phyloP scores from a whole-genome alignment of 2,888 invertebrate species.

The Odontomyia ornata region DNA sequence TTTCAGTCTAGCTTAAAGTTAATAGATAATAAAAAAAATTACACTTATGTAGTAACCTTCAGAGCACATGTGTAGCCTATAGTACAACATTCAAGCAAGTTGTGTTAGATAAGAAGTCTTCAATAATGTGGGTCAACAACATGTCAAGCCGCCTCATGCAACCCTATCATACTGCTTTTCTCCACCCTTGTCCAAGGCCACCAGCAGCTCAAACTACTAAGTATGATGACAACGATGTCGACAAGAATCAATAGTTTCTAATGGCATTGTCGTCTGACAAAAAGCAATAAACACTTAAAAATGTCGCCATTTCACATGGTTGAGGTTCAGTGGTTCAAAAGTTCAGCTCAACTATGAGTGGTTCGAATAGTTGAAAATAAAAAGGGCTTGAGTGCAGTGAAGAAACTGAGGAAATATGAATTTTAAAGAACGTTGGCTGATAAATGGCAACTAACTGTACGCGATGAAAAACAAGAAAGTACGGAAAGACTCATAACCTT shows the following conservation, averaged over 20 bases:
- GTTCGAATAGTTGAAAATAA: constrained; percentile 8
- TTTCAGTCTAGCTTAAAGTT: too few species aligned
- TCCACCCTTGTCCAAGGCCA: constrained; percentile 4
- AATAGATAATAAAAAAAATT: too few species aligned
- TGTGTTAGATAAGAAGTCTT: neutral
- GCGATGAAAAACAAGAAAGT: neutral
- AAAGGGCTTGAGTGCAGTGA: neutral
- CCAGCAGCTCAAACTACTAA: neutral
- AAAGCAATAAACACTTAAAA: constrained; percentile 30
- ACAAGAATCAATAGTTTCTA: constrained; percentile 21
- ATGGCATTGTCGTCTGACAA: constrained; percentile 23
- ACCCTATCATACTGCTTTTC: neutral
- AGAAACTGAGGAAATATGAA: neutral
- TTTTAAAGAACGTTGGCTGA: neutral
- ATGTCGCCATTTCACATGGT: constrained; percentile 30
- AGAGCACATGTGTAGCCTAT: too few species aligned
- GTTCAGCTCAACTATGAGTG: neutral
- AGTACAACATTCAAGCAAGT: too few species aligned
- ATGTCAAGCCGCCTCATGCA: constrained; percentile 15
- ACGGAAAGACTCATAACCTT: neutral
- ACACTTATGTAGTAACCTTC: too few species aligned
- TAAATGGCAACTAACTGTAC: neutral
- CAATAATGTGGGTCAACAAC: constrained; percentile 23
- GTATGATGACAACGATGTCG: neutral
- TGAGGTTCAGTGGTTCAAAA: constrained; percentile 22